Conservation (phyloP, 2,888 invertebrate genomes). For the Stenolophus ochropezus region DNA sequence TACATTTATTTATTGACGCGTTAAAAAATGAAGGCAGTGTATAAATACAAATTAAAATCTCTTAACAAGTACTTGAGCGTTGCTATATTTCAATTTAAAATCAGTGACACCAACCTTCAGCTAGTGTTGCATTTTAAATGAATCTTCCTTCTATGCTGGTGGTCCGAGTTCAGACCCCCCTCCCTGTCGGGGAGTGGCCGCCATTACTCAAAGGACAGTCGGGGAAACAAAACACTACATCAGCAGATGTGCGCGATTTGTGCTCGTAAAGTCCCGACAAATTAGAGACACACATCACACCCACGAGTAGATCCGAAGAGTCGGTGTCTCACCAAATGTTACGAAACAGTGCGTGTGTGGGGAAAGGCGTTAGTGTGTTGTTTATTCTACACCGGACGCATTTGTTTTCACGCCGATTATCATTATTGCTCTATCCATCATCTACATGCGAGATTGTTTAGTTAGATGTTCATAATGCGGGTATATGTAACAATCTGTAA, state of each 20-base stretch:
- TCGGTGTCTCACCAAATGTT: conserved; percentile 7
- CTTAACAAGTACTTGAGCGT: neutral
- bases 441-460: neutral
- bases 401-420: conserved; percentile 36
- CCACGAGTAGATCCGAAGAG: neutral
- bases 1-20: neutral
- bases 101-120: neutral
- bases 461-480: neutral
- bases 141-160: conserved; percentile 16
- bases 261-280: conserved; percentile 28
- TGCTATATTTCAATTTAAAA: neutral
- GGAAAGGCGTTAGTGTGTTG: conserved; percentile 17
- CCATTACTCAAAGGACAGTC: conserved; percentile 48
- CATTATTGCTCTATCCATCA: conserved; percentile 28
- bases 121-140: conserved; percentile 1
- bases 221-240: conserved; percentile 41
- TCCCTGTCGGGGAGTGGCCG: conserved; percentile 35
- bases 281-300: conserved; percentile 33
- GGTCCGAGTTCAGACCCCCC: conserved; percentile 27
- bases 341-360: neutral
- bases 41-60: neutral
- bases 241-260: conserved; percentile 33
- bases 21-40: neutral
- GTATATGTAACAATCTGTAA: neutral
- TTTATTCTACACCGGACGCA: conserved; percentile 21